Evolutionary conservation across 2,113 vertebrate genomes (phyloP).

Genomic region (Isurus oxyrinchus): DNA sequence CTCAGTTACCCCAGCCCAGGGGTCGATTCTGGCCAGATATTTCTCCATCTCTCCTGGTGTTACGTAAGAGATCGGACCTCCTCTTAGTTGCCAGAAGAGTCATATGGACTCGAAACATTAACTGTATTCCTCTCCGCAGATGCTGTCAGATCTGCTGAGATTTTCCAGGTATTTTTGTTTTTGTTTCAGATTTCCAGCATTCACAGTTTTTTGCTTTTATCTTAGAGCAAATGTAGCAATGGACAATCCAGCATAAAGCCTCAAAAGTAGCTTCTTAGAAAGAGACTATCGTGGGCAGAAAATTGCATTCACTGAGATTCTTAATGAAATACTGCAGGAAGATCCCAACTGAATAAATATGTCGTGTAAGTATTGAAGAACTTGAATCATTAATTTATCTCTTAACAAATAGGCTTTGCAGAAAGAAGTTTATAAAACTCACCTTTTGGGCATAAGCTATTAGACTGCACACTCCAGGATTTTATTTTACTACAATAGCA

Average conservation of each 20-base stretch:
- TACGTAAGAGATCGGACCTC: too few species aligned
- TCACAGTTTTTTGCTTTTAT: too few species aligned
- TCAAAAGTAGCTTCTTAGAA: background rate
- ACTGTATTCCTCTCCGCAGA: too few species aligned
- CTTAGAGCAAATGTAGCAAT: background rate
- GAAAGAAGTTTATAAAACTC: background rate
- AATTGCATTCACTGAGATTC: background rate
- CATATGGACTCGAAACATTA: too few species aligned
- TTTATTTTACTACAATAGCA: background rate
- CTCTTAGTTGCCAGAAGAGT: too few species aligned
- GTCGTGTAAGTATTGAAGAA: background rate
- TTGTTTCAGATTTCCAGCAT: too few species aligned
- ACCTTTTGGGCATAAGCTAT: background rate
- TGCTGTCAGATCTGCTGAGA: too few species aligned
- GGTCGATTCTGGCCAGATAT: too few species aligned
- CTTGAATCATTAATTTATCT: background rate
- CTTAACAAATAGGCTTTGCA: background rate
- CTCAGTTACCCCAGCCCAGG: too few species aligned
- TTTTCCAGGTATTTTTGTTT: too few species aligned
- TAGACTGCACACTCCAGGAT: background rate
- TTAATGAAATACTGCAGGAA: background rate
- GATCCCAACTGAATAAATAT: background rate
- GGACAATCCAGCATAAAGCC: background rate
- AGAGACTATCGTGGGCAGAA: background rate
- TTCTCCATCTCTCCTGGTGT: too few species aligned